Conservation (phyloP, 2,797 vertebrate genomes). For the Hypotaenidia philippensis region DNA sequence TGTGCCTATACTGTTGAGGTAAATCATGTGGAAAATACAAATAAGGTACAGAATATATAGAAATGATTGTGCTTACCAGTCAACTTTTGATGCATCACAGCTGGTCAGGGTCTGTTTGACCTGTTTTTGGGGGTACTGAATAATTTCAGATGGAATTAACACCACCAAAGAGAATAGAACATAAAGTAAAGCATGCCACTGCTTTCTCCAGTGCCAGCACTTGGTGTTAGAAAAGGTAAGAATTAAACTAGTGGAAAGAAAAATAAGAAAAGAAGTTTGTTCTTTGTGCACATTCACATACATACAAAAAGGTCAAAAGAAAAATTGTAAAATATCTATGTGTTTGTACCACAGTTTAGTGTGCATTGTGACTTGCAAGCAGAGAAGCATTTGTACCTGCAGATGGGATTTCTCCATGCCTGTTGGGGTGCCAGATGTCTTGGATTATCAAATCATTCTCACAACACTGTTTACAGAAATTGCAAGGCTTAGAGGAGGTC, state of each 20-base stretch:
- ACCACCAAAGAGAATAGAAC: not conserved
- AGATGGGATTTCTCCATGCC: not conserved
- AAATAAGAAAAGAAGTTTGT: not conserved
- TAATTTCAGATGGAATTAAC: not conserved
- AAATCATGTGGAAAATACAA: not conserved
- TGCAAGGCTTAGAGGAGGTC: not conserved
- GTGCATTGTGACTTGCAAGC: not conserved
- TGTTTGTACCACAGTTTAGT: not conserved
- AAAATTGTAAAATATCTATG: not conserved
- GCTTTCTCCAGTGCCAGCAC: not conserved
- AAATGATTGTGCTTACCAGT: not conserved
- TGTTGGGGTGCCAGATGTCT: not conserved
- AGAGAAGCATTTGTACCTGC: not conserved
- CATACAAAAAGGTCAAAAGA: not conserved
- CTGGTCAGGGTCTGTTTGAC: not conserved
- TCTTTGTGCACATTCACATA: not conserved
- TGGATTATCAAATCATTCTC: not conserved
- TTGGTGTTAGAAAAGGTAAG: not conserved
- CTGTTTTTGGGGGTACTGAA: not conserved
- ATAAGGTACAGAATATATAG: not conserved
- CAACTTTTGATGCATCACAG: not conserved
- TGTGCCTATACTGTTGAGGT: not conserved
- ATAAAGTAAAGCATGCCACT: not conserved
- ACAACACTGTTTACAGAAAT: not conserved
- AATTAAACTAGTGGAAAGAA: not conserved